These are phyloP conservation scores for Xylophagus ater DNA, from an alignment of 2,888 invertebrate genomes.

Conservation along the genomic window DNA sequence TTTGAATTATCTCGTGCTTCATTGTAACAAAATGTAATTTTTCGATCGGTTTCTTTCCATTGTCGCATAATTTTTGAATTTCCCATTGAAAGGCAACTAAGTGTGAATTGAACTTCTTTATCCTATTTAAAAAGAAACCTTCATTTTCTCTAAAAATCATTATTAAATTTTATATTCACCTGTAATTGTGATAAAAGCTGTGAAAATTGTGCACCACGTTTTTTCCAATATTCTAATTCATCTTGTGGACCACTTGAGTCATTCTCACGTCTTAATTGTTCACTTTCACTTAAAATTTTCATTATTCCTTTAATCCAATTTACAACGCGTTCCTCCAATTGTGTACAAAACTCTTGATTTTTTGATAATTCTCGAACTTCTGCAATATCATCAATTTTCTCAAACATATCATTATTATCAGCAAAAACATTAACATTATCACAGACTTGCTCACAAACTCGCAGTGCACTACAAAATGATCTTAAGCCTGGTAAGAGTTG, in stretches of 20 bases:
- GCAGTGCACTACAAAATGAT: constrained; percentile 81
- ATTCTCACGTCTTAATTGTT: constrained; percentile 81
- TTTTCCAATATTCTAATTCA: constrained; percentile 94
- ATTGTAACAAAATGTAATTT: constrained; percentile 88
- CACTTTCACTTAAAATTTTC: constrained; percentile 80
- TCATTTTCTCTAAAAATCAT: too few species aligned
- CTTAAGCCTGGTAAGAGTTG: constrained; percentile 70
- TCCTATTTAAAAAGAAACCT: constrained; percentile 40
- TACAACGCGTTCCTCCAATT: constrained; percentile 61
- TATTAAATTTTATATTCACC: constrained; percentile 32
- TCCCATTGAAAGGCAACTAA: constrained; percentile 62
- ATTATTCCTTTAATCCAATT: constrained; percentile 71
- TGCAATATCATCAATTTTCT: constrained; percentile 47
- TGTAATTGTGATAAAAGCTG: constrained; percentile 68
- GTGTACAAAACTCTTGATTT: constrained; percentile 51
- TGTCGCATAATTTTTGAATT: constrained; percentile 67
- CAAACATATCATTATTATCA: constrained; percentile 55
- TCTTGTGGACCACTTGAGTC: constrained; percentile 90
- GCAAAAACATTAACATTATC: constrained; percentile 67
- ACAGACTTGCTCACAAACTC: constrained; percentile 77
- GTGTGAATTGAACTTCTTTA: constrained; percentile 63
- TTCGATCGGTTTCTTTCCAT: constrained; percentile 78
- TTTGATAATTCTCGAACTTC: constrained; percentile 61
- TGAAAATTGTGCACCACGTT: constrained; percentile 84
- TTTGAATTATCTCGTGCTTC: constrained; percentile 94